Base-by-base conservation (phyloP, 2,888 invertebrate genomes). In the Noctua janthe region DNA sequence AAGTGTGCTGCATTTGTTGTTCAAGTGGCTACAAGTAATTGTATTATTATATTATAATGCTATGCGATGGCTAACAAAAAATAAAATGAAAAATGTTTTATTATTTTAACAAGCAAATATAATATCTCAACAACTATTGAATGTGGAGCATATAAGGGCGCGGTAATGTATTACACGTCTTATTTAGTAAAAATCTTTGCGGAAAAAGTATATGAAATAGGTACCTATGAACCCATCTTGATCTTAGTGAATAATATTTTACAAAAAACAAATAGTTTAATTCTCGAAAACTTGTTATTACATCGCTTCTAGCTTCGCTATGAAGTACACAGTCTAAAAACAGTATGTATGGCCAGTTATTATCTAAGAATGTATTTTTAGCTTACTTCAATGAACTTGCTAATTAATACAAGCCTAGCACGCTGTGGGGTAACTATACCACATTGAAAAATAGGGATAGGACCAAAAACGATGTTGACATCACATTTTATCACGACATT, bases 1-100 rank as follows among this genome's bases (percentile, higher is more conserved):
- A 76, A 76, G 79, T 73, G 85, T 71, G 71, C 72, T 80, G 71
- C 62, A 74, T 81, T 76, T 72, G 81, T 80, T 87, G 81, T 78
- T 76, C 23, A 78, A 79, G 56, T 72, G 75, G 62, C 67, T 85
- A 69, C 49, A 67, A 66, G 75, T 83, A 78, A 81, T 82, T 87
- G 74, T 77, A 76, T 74, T 47, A 29, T 29, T 29, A 29, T 29
- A 29, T 29, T 29, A 29, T 29, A 29, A 29, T 29, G 29, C 29
- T 29, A 29, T 29, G 29, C 29, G 23, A 73, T 39, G 29, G 17
- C 29, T 7, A 4, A 15, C 15, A 62, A 17, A 62, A 64, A 64
- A 15, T 43, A 7, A 62, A 29, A 20, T 13, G 13, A 35, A 7
- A 67, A 0, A 39, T 39, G 66, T 11, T 67, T 39, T 67, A 67